Evolutionary conservation across 2,113 vertebrate genomes (phyloP), one percentile per base, ranked within the genome.

Genomic region (Mus spicilegus): DNA sequence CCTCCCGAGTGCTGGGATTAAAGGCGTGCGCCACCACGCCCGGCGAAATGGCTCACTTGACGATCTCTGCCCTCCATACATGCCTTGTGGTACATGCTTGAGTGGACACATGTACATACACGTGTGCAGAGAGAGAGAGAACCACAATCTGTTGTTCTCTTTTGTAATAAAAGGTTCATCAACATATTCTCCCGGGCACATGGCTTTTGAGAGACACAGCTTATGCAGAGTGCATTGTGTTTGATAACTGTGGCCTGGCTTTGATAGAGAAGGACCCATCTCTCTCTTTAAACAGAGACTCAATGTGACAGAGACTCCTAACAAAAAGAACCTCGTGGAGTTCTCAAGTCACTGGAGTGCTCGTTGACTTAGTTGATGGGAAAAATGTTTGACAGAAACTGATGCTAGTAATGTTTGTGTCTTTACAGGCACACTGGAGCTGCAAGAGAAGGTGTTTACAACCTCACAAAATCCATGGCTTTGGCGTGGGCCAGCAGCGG

Each of bases 401-500:
- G 72, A 76, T 96, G 91, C 49, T 92, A 67, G 11, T 97, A 72
- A 13, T 97, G 72, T 95, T 94, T 72, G 14, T 95, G 75, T 98
- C 87, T 94, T 97, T 91, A 58, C 78, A 99, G 99, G 67, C 99
- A 99, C 92, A 98, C 98, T 11, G 99, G 98, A 98, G 99, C 99
- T 87, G 99, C 99, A 1, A 99, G 99, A 97, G 99, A 98, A 51
- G 99, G 98, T 0, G 99, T 99, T 97, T 98, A 99, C 95, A 99
- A 99, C 90, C 97, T 99, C 22, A 99, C 99, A 42, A 99, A 99
- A 98, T 99, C 97, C 90, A 98, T 99, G 89, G 99, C 99, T 88
- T 96, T 99, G 24, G 99, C 99, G 89, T 99, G 99, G 99, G 99
- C 99, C 17, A 77, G 89, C 65, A 99, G 98, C 0, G 99, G 99